These are phyloP conservation scores for Agrotis segetum DNA, from an alignment of 2,888 invertebrate genomes.

Conservation along the genomic window DNA sequence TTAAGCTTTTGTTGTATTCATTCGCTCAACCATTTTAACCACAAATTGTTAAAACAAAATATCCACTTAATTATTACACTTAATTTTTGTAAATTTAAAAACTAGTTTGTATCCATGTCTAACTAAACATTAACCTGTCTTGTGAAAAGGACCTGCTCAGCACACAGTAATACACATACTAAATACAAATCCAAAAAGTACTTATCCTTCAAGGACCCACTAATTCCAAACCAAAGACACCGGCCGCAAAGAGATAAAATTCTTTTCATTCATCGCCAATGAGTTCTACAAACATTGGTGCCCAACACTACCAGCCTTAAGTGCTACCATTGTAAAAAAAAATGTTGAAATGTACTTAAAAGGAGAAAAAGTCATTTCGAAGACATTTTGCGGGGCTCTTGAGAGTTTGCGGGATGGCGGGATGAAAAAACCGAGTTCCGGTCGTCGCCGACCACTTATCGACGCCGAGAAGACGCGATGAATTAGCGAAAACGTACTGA, in stretches of 20 bases:
- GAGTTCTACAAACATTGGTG: slow-evolving; percentile 61
- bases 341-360: slow-evolving; percentile 86
- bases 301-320: slow-evolving; percentile 68
- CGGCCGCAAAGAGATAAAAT: slow-evolving; percentile 60
- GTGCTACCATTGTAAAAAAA: slow-evolving; percentile 79
- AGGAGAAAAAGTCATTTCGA: slow-evolving; percentile 84
- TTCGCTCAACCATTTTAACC: too few relatives aligned
- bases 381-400: slow-evolving; percentile 88
- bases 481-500: slow-evolving; percentile 74
- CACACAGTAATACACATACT: slow-evolving; percentile 29
- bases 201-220: slow-evolving; percentile 51
- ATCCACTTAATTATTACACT: too few relatives aligned
- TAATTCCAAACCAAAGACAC: slow-evolving; percentile 51
- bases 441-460: slow-evolving; percentile 84
- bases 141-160: background rate
- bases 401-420: slow-evolving; percentile 82
- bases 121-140: background rate
- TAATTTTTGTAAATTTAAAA: too few relatives aligned
- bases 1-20: too few relatives aligned
- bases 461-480: slow-evolving; percentile 78
- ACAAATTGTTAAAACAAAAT: too few relatives aligned
- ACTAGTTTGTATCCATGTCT: too few relatives aligned
- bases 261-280: slow-evolving; percentile 31
- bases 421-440: slow-evolving; percentile 86
- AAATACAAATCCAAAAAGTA: slow-evolving; percentile 51